phyloP scores from a whole-genome alignment of 2,797 vertebrate species.

The Gila robusta region DNA sequence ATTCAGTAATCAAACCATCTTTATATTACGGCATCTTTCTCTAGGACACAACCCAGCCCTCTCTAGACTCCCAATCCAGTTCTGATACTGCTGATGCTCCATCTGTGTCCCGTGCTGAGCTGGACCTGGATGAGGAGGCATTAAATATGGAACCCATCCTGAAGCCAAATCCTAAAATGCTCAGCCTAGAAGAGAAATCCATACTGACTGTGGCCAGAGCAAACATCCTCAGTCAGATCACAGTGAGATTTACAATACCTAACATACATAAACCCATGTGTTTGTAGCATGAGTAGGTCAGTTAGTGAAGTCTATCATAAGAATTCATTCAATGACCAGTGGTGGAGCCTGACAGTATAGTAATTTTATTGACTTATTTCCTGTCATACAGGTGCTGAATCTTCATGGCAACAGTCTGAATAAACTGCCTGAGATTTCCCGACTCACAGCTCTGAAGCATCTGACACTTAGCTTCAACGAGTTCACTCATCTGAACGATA shows the following conservation, averaged over 20 bases:
- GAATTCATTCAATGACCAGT: background rate
- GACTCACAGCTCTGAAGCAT: constrained; percentile 77
- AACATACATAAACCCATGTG: background rate
- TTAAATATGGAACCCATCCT: constrained; percentile 81
- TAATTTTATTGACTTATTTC: background rate
- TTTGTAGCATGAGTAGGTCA: background rate
- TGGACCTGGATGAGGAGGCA: constrained; percentile 73
- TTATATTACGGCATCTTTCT: constrained; percentile 21
- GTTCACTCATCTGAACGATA: constrained; percentile 83
- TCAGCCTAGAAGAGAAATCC: constrained; percentile 81
- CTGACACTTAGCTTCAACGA: constrained; percentile 86
- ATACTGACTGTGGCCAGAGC: constrained; percentile 79
- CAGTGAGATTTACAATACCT: constrained; percentile 69
- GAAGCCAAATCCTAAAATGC: constrained; percentile 78
- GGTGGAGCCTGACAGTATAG: background rate
- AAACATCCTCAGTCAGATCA: constrained; percentile 84
- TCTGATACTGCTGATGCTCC: constrained; percentile 16
- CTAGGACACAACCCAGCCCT: constrained; percentile 64
- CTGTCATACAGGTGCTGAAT: constrained; percentile 79
- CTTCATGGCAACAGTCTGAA: constrained; percentile 86
- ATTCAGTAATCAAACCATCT: constrained; percentile 6
- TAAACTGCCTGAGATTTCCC: constrained; percentile 82
- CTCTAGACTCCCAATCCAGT: background rate
- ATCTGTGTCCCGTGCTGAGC: constrained; percentile 39
- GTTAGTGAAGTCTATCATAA: background rate